Evolutionary conservation across 2,888 invertebrate species (phyloP).

Genomic region (Ectemnius cavifrons): DNA sequence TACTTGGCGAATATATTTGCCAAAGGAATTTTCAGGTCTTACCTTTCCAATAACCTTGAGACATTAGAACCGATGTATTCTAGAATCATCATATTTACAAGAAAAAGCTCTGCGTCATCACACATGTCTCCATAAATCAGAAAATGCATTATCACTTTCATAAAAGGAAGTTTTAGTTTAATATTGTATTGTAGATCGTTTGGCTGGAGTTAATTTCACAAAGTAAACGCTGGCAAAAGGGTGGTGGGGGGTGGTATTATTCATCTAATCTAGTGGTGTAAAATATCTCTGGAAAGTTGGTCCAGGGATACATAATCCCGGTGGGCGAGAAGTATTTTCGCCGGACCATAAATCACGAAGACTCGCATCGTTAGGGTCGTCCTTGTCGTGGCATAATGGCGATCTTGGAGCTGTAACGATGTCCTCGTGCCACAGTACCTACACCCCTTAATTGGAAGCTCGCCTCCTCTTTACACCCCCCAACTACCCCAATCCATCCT

Average conservation of each 20-base stretch:
- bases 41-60: too few species aligned
- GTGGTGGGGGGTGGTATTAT: constrained; percentile 40
- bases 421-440: constrained; percentile 51
- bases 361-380: constrained; percentile 66
- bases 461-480: constrained; percentile 24
- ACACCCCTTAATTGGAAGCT: constrained; percentile 57
- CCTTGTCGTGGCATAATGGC: constrained; percentile 64
- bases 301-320: constrained; percentile 56
- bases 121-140: too few species aligned
- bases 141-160: too few species aligned
- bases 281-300: constrained; percentile 50
- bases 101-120: too few species aligned
- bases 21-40: too few species aligned
- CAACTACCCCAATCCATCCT: background rate
- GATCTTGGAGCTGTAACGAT: constrained; percentile 63
- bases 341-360: constrained; percentile 66
- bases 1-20: too few species aligned
- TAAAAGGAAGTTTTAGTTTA: too few species aligned
- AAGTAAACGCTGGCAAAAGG: constrained; percentile 33
- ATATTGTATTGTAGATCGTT: background rate
- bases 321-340: constrained; percentile 47
- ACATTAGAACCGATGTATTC: too few species aligned
- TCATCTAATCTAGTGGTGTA: constrained; percentile 52
- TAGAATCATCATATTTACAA: too few species aligned
- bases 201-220: constrained; percentile 39